Evolutionary conservation across 2,113 vertebrate genomes (phyloP), one percentile per base, ranked within the genome.

Genomic region (Pollimyrus isidori): DNA sequence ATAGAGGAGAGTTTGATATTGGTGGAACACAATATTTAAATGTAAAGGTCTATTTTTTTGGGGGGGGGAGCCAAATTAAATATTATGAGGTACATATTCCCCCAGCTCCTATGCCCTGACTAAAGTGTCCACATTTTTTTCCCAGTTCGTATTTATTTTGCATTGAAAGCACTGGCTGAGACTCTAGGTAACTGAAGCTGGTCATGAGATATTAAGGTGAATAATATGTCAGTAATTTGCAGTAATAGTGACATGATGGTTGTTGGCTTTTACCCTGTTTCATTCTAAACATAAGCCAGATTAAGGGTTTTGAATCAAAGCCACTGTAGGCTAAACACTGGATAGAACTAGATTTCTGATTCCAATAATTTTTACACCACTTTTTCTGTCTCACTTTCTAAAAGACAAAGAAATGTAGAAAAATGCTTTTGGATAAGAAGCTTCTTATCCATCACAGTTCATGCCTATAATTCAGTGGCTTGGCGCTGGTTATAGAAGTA

Each of bases 391-490:
- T 30, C 62, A 69, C n/a, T 69, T 69, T 15, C 10, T 69, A 69
- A 23, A 86, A 86, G 50, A 35, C 13, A 7, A 69, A 4, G 11
- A 86, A 49, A 26, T n/a, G 4, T n/a, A 26, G 26, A n/a, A 50
- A 50, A 52, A 86, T 86, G 52, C 46, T 19, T 1, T 35, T 26
- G n/a, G 62, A 42, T 52, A 30, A 13, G 21, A n/a, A 26, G 49
- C 49, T 56, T 3, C 90, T 83, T 89, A 0, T 26, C 42, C 3
- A 92, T 99, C 97, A 98, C 88, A 99, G 99, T 92, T 97, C 99
- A 88, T 98, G 99, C 62, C 62, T 69, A 69, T 69, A 69, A 69
- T 69, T 69, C 26, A 69, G 26, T 11, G 10, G 62, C 10, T 69
- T 69, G 62, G 10, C 30, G 11, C 62, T 69, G 26, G 62, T 30